Base-by-base conservation (phyloP, 2,113 vertebrate species). In the Trachemys scripta region DNA sequence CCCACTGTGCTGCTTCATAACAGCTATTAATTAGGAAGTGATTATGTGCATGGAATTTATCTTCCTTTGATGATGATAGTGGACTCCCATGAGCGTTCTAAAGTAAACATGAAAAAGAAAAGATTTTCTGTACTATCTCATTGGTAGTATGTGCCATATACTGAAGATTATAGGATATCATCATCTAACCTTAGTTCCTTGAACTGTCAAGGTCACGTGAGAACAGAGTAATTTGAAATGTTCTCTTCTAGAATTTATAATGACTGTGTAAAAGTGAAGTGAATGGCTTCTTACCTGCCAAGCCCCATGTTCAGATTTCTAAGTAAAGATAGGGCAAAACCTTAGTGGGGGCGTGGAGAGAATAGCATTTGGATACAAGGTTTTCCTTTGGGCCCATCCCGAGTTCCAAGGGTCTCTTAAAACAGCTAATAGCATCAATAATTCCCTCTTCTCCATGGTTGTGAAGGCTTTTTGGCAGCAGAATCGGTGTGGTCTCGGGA, bases 191-290 rank as follows among this genome's bases (percentile, higher is more conserved):
- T 88, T 90, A 89, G 86, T 45, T 95, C 92, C 93, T 95, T n/a
- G 80, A 92, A 95, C 59, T 85, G 54, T 90, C 83, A 93, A 95
- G 88, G 95, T 94, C 95, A 88, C 59, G 80, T 80, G 62, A 97
- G 82, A 94, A 96, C 81, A 50, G 25, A 80, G 82, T 79, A 65
- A 87, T 90, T 13, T 92, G 96, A 89, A 96, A 93, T 87, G 76
- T 82, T 84, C 31, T 95, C 88, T 93, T 96, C 88, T 81, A 93
- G 31, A 80, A 57, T 91, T 85, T 87, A 93, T 91, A 96, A 94
- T 24, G 92, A 57, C 82, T 96, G 91, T 97, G n/a, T 93, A 96
- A 96, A 97, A 85, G 89, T 75, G 96, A 96, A 94, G 81, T 95
- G 85, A 94, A 82, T 93, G 92, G 95, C 69, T 96, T 82, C 45